Base-by-base conservation (phyloP, 2,888 invertebrate species). In the Melitaea athalia region DNA sequence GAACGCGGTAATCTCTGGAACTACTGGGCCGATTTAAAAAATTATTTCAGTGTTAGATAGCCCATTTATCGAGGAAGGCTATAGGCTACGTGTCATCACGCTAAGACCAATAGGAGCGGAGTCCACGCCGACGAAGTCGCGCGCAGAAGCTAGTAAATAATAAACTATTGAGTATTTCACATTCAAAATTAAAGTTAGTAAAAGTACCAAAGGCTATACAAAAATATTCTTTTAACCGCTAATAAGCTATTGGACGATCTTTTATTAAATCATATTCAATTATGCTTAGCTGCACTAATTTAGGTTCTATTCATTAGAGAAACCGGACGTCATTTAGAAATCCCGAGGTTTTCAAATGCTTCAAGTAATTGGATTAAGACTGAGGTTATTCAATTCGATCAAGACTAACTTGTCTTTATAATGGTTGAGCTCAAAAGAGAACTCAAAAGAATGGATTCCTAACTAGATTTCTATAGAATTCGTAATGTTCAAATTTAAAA, bases 271-370 rank as follows among this genome's bases (percentile, higher is more conserved):
- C 17, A 24, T 45, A 66, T 64, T 62, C 71, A 45, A 64, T 69
- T 71, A 69, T 47, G 57, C 62, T 62, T 47, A 63, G 57, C 45
- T 68, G 64, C 59, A 66, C 55, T 68, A 69, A 71, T 71, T 69
- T 62, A 71, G 61, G 49, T 49, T 60, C 66, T 53, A 71, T 71
- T 71, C 71, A 71, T 59, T 66, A 55, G 57, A 60, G 66, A 59
- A 63, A 53, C 67, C 69, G 69, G 69, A 69, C 59, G 69, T 72
- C 69, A 63, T 69, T 67, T 61, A 31, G 59, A 61, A 55, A 64
- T 67, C 59, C 61, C 67, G 66, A 67, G 68, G 64, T 61, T 60
- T 64, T 49, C 63, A 55, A 62, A 60, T 67, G 64, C 42, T 53
- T 55, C 55, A 47, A 47, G 55, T 71, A 69, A 71, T 69, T 69